Evolutionary conservation across 1,140 invertebrate species (phyloP).

Genomic region (Marisa cornuarietis): DNA sequence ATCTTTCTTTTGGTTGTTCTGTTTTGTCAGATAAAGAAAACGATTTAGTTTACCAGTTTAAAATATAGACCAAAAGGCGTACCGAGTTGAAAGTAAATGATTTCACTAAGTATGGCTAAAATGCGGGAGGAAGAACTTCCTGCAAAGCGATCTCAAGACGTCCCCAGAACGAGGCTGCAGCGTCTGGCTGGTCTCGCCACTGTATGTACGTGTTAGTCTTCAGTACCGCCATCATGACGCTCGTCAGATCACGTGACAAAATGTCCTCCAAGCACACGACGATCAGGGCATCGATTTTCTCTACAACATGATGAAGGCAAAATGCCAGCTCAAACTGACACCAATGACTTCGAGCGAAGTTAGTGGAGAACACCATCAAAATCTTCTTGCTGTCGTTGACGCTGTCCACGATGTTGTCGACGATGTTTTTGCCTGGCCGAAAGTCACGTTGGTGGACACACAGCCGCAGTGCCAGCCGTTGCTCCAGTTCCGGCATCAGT

Average conservation of each 20-base stretch:
- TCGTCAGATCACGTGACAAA: constrained; percentile 17
- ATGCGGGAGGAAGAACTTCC: constrained; percentile 3
- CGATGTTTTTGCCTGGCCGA: constrained; percentile 35
- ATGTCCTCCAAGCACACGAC: constrained; percentile 32
- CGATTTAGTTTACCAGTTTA: too few relatives aligned
- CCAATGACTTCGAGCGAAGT: constrained; percentile 45
- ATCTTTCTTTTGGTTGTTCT: too few relatives aligned
- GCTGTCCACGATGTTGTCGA: constrained; percentile 44
- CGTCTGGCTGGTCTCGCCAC: constrained; percentile 15
- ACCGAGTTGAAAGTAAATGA: too few relatives aligned
- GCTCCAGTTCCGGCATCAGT: constrained; percentile 28
- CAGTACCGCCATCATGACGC: constrained; percentile 19
- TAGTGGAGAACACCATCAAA: constrained; percentile 42
- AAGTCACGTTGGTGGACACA: constrained; percentile 55
- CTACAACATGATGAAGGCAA: constrained; percentile 32
- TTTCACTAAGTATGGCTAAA: too few relatives aligned
- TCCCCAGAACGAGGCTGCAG: constrained; percentile 11
- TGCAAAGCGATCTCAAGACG: constrained; percentile 1
- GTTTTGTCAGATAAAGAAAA: too few relatives aligned
- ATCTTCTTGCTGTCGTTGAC: constrained; percentile 43
- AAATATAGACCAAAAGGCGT: too few relatives aligned
- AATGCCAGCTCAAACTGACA: constrained; percentile 65
- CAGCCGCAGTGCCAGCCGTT: constrained; percentile 19
- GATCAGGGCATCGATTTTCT: constrained; percentile 21
- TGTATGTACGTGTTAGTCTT: constrained; percentile 19